These are phyloP conservation scores for Hystrix brachyura DNA, from an alignment of 2,113 vertebrate species.

Conservation along the genomic window DNA sequence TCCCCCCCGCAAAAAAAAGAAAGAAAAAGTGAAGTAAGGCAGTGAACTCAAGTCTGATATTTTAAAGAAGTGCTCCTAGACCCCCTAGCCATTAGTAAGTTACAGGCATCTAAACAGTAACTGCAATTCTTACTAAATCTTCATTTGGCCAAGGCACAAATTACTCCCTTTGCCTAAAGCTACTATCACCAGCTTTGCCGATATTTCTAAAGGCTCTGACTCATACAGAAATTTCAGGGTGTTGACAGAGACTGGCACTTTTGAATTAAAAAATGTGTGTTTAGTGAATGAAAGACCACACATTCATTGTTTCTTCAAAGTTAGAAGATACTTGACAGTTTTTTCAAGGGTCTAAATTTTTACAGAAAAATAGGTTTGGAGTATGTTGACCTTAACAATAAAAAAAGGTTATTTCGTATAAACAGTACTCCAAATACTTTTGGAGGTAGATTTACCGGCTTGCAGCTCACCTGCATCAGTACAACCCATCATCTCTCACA, in stretches of 20 bases:
- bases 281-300: neutral
- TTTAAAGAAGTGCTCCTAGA: neutral
- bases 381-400: slow-evolving; percentile 54
- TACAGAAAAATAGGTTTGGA: slow-evolving; percentile 61
- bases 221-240: slow-evolving; percentile 47
- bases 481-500: slow-evolving; percentile 3
- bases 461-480: neutral
- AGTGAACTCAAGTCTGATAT: slow-evolving; percentile 10
- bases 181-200: slow-evolving; percentile 38
- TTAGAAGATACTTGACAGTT: slow-evolving; percentile 20
- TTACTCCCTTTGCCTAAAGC: slow-evolving; percentile 29
- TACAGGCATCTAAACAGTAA: slow-evolving; percentile 16
- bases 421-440: slow-evolving; percentile 29
- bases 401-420: neutral
- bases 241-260: slow-evolving; percentile 32
- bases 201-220: slow-evolving; percentile 53
- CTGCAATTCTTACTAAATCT: slow-evolving; percentile 34
- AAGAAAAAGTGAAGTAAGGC: slow-evolving; percentile 29
- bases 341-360: slow-evolving; percentile 53
- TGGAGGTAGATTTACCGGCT: neutral
- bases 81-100: neutral
- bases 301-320: slow-evolving; percentile 29
- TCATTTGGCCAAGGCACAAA: slow-evolving; percentile 14
- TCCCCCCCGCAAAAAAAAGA: no score
- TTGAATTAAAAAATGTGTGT: slow-evolving; percentile 55